Evolutionary conservation across 1,140 invertebrate genomes (phyloP), one percentile per base, ranked within the genome.

Genomic region (Bombus pyrosoma): DNA sequence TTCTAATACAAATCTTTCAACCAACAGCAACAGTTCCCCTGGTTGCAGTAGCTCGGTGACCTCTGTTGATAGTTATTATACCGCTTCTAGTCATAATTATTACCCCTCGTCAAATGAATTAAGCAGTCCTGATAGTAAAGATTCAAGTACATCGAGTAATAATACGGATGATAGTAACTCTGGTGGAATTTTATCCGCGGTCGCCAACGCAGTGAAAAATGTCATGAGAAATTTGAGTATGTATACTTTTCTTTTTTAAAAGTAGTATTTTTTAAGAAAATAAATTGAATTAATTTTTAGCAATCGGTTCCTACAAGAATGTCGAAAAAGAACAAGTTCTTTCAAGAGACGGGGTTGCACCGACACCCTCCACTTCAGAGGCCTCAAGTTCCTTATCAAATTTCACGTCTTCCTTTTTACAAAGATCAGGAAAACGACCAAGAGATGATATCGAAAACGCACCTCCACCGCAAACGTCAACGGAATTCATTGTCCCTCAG

Each of bases 211-310:
- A 32, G 86, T 95, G 18, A 93, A 81, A 79, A 81, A 76, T 22
- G 94, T 92, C 15, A 87, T 95, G 1, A 93, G 74, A 87, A 93
- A 85, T 79, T 86, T 95, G 47, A 89, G 94, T 94, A 87, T 77
- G 69, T 62, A 47, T 8, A 41, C 4, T 18, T n/a, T 34, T 9
- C 15, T 62, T 8, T 22, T 15, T 9, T 15, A 5, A 22, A 59
- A 37, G n/a, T 15, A 18, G 2, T 32, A 15, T 25, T 28, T 28
- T 25, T 25, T 28, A 32, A 28, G 10, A 28, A 18, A 34, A 34
- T n/a, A 34, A 66, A 66, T 66, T 32, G 32, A 66, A 66, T 8
- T 66, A 18, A 66, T 66, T 32, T 18, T 66, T 25, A 34, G 78
- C 34, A 12, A 37, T 47, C 0, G 32, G 32, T 9, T 53, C 43